These are phyloP conservation scores for Lepas anatifera DNA, from an alignment of 2,888 invertebrate species.

Conservation along the genomic window DNA sequence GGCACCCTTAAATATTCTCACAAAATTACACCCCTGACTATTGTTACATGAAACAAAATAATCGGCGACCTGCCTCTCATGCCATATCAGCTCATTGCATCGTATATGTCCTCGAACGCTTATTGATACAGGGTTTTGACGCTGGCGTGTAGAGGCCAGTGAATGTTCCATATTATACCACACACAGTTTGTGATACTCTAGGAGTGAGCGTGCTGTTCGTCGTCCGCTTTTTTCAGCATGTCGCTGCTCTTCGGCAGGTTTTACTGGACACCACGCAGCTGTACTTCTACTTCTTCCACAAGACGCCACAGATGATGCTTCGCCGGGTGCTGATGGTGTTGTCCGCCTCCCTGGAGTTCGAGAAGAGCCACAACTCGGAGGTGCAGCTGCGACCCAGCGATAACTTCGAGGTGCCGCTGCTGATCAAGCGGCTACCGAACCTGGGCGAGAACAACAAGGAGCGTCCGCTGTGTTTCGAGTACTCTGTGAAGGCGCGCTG, in stretches of 20 bases:
- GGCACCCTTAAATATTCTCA: too few relatives aligned
- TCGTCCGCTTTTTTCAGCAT: too few relatives aligned
- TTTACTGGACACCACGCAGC: slow-evolving; percentile 86
- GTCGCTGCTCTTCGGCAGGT: slow-evolving; percentile 43
- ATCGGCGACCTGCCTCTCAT: too few relatives aligned
- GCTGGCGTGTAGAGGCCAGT: too few relatives aligned
- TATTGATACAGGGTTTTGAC: too few relatives aligned
- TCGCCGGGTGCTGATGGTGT: slow-evolving; percentile 90
- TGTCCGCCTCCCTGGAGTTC: slow-evolving; percentile 94
- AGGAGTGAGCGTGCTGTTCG: too few relatives aligned
- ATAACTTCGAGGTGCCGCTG: slow-evolving; percentile 90
- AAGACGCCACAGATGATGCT: slow-evolving; percentile 92
- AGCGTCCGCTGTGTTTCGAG: slow-evolving; percentile 77
- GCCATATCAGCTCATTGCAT: too few relatives aligned
- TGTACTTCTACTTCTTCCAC: slow-evolving; percentile 91
- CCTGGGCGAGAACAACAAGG: slow-evolving; percentile 91
- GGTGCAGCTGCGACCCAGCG: slow-evolving; percentile 79
- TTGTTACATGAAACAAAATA: too few relatives aligned
- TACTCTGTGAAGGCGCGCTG: slow-evolving; percentile 82
- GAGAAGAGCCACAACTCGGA: slow-evolving; percentile 87
- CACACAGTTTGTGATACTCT: too few relatives aligned
- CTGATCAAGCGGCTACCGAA: slow-evolving; percentile 82
- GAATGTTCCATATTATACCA: too few relatives aligned
- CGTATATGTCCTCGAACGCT: too few relatives aligned
- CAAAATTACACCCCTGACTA: too few relatives aligned